These are phyloP conservation scores for Mus spretus DNA, from an alignment of 2,797 vertebrate species.

Conservation along the genomic window DNA sequence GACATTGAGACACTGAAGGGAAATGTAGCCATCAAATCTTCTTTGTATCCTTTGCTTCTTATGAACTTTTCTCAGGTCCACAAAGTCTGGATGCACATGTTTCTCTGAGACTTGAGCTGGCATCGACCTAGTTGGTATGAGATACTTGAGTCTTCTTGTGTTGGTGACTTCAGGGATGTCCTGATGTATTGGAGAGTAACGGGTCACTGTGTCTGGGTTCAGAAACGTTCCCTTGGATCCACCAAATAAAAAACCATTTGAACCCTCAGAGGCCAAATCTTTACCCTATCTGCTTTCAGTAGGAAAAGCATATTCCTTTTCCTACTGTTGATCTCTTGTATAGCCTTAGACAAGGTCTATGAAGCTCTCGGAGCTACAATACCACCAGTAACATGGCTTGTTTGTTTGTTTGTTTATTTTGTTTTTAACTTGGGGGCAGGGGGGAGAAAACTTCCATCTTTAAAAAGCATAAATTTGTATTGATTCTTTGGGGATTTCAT, in stretches of 20 bases:
- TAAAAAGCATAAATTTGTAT: not conserved
- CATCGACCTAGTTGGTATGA: not conserved
- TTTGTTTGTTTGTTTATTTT: not conserved
- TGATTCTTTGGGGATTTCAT: not conserved
- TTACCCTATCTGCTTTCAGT: not conserved
- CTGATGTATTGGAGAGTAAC: not conserved
- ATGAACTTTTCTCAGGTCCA: not conserved
- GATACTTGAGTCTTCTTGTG: not conserved
- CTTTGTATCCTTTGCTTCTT: not conserved
- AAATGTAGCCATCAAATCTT: accelerated
- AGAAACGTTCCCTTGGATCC: not conserved
- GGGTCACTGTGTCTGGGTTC: not conserved
- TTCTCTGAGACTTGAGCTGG: not conserved
- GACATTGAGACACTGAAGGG: not conserved
- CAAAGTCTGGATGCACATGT: not conserved
- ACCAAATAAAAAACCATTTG: not conserved
- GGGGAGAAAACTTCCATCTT: not conserved
- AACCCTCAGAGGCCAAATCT: not conserved
- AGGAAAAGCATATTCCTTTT: not conserved
- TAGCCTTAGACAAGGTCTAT: not conserved
- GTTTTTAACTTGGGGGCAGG: not conserved
- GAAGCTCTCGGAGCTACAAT: not conserved
- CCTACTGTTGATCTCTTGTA: not conserved
- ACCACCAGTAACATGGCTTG: not conserved
- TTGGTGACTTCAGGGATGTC: not conserved